phyloP scores from a whole-genome alignment of 2,797 vertebrate genomes.

The Potorous gilbertii region DNA sequence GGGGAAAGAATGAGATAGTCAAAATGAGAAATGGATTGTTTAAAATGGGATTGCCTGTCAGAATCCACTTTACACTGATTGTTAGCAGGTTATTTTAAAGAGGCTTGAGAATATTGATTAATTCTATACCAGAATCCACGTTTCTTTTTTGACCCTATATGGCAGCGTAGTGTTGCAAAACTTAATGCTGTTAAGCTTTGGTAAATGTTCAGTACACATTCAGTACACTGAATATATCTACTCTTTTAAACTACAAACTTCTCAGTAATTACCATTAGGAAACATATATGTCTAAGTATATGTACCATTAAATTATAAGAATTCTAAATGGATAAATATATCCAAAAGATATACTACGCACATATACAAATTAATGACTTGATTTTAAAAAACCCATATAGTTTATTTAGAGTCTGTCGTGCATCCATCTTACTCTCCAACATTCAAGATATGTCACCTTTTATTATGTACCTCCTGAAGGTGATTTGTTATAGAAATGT shows the following conservation, averaged over 20 bases:
- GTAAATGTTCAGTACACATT: not conserved
- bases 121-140: not conserved
- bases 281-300: conserved; percentile 40
- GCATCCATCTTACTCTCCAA: not conserved
- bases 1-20: not conserved
- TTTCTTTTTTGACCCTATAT: conserved; percentile 7
- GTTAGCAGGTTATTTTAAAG: conserved; percentile 21
- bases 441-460: not conserved
- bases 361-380: conserved; percentile 3
- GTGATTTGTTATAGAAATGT: not conserved
- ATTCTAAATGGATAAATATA: conserved; percentile 33
- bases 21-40: conserved; percentile 20
- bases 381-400: conserved; percentile 25
- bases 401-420: not conserved
- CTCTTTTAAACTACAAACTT: conserved; percentile 41
- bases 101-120: conserved; percentile 22
- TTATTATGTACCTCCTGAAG: not conserved
- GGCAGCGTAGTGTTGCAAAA: conserved; percentile 1
- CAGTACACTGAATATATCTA: conserved; percentile 1
- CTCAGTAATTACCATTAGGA: conserved; percentile 47
- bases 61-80: not conserved
- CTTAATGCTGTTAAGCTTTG: not conserved
- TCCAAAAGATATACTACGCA: not conserved
- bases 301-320: conserved; percentile 25
- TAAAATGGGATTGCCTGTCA: conserved; percentile 17